Evolutionary conservation across 2,888 invertebrate genomes (phyloP).

Genomic region (Drosophila bunnanda): DNA sequence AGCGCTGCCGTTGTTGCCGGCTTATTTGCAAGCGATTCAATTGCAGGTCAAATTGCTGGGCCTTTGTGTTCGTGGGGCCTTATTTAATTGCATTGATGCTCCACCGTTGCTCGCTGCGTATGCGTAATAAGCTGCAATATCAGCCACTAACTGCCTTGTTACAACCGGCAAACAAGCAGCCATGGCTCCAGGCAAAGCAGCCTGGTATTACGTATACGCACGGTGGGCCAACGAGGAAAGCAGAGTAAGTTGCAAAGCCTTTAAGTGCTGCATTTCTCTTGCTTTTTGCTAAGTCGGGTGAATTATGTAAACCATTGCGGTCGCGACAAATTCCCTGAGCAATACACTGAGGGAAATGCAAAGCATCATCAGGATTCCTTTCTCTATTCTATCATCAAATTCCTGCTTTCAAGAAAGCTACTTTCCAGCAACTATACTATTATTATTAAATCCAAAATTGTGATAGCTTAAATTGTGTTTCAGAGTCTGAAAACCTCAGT

Average conservation of each 20-base stretch:
- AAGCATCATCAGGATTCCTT: not conserved
- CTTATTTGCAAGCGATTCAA: constrained; percentile 31
- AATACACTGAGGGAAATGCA: not conserved
- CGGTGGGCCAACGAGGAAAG: not conserved
- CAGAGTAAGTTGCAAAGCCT: not conserved
- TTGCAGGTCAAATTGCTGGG: constrained; percentile 30
- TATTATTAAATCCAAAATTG: not conserved
- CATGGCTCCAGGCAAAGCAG: not conserved
- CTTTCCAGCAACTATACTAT: no score
- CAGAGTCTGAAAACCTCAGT: not conserved
- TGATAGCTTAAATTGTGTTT: not conserved
- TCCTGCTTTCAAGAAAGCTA: not conserved
- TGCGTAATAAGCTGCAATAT: constrained; percentile 34
- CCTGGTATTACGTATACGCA: constrained; percentile 17
- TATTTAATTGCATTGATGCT: constrained; percentile 36
- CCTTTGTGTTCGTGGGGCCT: constrained; percentile 18
- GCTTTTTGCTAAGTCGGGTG: constrained; percentile 2
- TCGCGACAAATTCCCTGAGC: constrained; percentile 25
- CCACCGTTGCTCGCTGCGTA: constrained; percentile 12
- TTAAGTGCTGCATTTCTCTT: constrained; percentile 1
- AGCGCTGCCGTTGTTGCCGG: constrained; percentile 11
- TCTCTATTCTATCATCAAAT: not conserved
- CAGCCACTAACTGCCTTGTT: constrained; percentile 16
- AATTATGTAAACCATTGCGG: constrained; percentile 48
- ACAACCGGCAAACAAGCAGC: not conserved